These are phyloP conservation scores for Coturnix japonica DNA, from an alignment of 2,113 vertebrate species.

Conservation along the genomic window DNA sequence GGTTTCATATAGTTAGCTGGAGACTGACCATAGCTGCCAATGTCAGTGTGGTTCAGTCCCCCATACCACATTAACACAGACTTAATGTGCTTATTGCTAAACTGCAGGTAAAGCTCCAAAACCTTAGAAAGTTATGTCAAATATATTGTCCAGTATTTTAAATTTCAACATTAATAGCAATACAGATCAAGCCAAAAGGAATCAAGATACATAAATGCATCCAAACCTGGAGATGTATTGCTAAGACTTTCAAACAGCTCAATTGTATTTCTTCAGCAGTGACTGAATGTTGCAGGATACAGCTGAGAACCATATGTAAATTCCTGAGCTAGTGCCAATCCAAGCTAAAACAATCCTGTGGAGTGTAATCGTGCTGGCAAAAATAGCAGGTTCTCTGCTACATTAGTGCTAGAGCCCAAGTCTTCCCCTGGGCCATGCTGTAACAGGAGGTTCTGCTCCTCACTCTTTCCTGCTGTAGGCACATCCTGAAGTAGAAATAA, in stretches of 20 bases:
- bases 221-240: background rate
- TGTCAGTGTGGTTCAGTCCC: background rate
- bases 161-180: background rate
- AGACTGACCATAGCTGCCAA: background rate
- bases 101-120: background rate
- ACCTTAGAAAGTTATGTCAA: background rate
- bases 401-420: background rate
- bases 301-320: background rate
- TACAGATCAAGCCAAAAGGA: background rate
- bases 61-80: background rate
- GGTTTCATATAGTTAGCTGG: background rate
- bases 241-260: background rate
- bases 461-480: background rate
- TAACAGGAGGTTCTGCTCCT: background rate
- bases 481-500: background rate
- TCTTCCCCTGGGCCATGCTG: background rate
- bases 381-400: background rate
- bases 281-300: background rate
- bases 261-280: background rate
- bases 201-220: accelerated
- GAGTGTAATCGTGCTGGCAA: background rate
- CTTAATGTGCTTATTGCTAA: background rate
- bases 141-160: background rate
- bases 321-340: background rate
- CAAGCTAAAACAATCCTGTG: background rate